phyloP scores from a whole-genome alignment of 2,888 invertebrate genomes.

The Temnothorax ravouxi region DNA sequence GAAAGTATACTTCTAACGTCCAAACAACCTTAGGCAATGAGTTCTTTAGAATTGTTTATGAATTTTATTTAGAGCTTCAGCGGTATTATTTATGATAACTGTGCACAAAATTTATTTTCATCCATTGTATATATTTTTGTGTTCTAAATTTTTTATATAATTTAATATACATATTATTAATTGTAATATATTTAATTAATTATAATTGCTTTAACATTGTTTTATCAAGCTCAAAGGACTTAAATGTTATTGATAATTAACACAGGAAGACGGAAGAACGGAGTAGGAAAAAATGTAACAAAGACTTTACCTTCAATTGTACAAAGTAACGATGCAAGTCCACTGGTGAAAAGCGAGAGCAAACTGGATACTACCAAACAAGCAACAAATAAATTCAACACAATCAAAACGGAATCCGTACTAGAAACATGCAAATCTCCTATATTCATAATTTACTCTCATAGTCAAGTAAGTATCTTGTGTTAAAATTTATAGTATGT shows the following conservation, averaged over 20 bases:
- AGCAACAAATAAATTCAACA: neutral
- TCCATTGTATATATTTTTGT: no score
- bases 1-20: neutral
- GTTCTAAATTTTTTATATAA: no score
- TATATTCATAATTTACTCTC: conserved; percentile 37
- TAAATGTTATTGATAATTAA: conserved; percentile 32
- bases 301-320: conserved; percentile 27
- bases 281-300: conserved; percentile 28
- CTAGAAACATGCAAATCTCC: conserved; percentile 51
- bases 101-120: neutral
- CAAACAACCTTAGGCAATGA: neutral
- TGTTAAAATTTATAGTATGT: neutral
- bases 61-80: neutral
- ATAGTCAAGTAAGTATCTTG: conserved; percentile 53
- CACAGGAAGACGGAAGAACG: conserved; percentile 58
- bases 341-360: conserved; percentile 55
- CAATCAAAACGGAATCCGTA: neutral
- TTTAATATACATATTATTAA: no score
- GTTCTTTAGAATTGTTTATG: neutral
- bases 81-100: neutral
- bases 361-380: conserved; percentile 52
- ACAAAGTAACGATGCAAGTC: conserved; percentile 34
- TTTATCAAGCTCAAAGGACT: neutral
- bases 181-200: no score
- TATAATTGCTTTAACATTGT: no score